Base-by-base conservation (phyloP, 2,113 vertebrate genomes). In the Ammodytes dubius region DNA sequence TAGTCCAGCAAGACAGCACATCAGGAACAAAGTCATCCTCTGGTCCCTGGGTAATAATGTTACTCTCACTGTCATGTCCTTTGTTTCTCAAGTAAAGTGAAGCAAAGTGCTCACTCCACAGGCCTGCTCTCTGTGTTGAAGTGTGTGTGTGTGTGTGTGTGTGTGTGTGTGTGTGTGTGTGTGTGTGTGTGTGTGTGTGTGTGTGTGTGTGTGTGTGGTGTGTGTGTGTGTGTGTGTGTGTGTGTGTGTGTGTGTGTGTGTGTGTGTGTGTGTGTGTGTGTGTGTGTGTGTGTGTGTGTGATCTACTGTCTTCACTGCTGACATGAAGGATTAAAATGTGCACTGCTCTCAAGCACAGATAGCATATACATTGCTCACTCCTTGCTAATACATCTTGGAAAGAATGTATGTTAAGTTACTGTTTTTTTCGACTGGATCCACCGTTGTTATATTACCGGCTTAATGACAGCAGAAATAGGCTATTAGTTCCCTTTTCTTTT, bases 11-110 rank as follows among this genome's bases (percentile, higher is more conserved):
- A 64, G 59, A 73, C 40, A 56, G 12, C 56, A 17, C 59, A 80
- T 80, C 39, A 50, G 57, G 61, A 70, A 83, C 54, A 76, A 79
- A 88, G 71, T 60, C 71, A 68, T 80, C 73, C 43, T 70, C 46
- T 54, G 49, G 47, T 81, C 65, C 75, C 77, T 65, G 53, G 58
- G 63, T 65, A 61, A 13, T 52, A 66, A 57, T 58, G 76, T 75
- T 77, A 66, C 59, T 50, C 49, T 74, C 50, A 56, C 45, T 67
- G 39, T 66, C 43, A 46, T 45, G 19, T 45, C 69, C 42, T 50
- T 76, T 47, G 19, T 71, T 61, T 73, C 68, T 82, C 70, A 57
- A 64, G 43, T 74, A 58, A 61, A 74, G 67, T 74, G 50, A 71
- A 83, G 66, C 42, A 67, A 57, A 81, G 70, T 27, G 39, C 58